Evolutionary conservation across 2,888 invertebrate genomes (phyloP), one percentile per base, ranked within the genome.

Genomic region (Choreutis nemorana): DNA sequence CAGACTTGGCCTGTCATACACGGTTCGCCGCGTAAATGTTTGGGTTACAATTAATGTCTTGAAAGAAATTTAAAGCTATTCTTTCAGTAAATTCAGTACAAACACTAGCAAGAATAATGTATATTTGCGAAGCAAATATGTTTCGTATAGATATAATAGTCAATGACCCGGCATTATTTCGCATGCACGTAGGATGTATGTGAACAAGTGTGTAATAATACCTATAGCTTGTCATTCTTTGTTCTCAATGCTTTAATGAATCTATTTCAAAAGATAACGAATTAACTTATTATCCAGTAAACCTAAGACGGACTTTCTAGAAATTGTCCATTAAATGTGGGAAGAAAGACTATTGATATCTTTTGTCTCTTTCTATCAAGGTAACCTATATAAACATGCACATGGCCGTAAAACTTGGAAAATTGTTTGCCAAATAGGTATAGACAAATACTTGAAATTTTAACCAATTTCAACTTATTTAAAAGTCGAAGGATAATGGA

Each of bases 141-240:
- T n/a, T n/a, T n/a, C n/a, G n/a, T n/a, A n/a, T n/a, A n/a, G n/a
- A n/a, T n/a, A n/a, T n/a, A 48, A 53, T 67, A 72, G 71, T 71
- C 73, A 70, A 62, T 71, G 73, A 73, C 73, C 72, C 67, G 70
- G 71, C 62, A 51, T 57, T 64, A 64, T 72, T 72, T 63, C n/a
- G 62, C 55, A 58, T 64, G 64, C 64, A 64, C 56, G 63, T 64
- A 23, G 14, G 5, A 23, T 5, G 62, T 66, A 51, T 50, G 40
- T 50, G 41, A 43, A 45, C 53, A 5, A 8, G 2, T 23, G 23
- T 23, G 12, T 23, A 11, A 10, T 18, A 9, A 8, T 20, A 29
- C 14, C 13, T 18, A 29, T 15, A 23, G 14, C 8, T 15, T 11
- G 14, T n/a, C 23, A 56, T 62, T 51, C 62, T 68, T 70, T 71